Percentiles rank a stretch among this genome's conserved stretches.
These are phyloP conservation scores for Lordiphosa clarofinis DNA, from an alignment of 1,140 invertebrate species.

Conservation along the genomic window DNA sequence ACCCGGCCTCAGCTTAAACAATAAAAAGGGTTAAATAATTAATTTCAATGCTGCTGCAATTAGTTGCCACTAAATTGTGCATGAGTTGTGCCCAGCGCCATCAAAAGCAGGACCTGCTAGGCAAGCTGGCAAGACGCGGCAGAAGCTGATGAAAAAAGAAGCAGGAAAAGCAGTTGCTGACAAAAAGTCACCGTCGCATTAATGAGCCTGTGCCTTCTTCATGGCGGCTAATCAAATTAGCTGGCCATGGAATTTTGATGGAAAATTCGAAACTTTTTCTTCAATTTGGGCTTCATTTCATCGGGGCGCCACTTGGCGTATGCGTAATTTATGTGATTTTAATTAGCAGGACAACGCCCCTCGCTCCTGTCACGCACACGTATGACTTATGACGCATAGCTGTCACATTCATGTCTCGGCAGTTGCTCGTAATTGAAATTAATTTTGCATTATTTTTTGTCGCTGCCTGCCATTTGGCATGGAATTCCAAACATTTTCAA, in stretches of 20 bases:
- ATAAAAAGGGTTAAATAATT: slow-evolving; percentile 78
- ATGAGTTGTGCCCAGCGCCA: slow-evolving; percentile 53
- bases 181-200: slow-evolving; percentile 49
- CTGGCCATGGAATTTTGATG: slow-evolving; percentile 61
- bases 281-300: slow-evolving; percentile 44
- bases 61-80: slow-evolving; percentile 76
- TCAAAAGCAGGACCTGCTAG: slow-evolving; percentile 20
- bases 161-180: slow-evolving; percentile 16
- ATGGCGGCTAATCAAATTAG: slow-evolving; percentile 67
- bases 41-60: slow-evolving; percentile 77
- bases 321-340: slow-evolving; percentile 73
- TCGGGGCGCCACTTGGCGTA: slow-evolving; percentile 56
- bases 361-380: slow-evolving; percentile 11
- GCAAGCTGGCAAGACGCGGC: slow-evolving; percentile 1
- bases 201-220: slow-evolving; percentile 46
- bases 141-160: slow-evolving; percentile 16
- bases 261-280: slow-evolving; percentile 54
- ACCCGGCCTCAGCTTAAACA: slow-evolving; percentile 52
- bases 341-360: slow-evolving; percentile 46
- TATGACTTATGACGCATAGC: slow-evolving; percentile 68
- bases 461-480: slow-evolving; percentile 46
- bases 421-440: slow-evolving; percentile 68
- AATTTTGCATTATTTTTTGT: slow-evolving; percentile 63
- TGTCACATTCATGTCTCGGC: slow-evolving; percentile 67
- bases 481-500: slow-evolving; percentile 77